phyloP scores from a whole-genome alignment of 2,888 invertebrate species.

The Silvanus unidentatus region DNA sequence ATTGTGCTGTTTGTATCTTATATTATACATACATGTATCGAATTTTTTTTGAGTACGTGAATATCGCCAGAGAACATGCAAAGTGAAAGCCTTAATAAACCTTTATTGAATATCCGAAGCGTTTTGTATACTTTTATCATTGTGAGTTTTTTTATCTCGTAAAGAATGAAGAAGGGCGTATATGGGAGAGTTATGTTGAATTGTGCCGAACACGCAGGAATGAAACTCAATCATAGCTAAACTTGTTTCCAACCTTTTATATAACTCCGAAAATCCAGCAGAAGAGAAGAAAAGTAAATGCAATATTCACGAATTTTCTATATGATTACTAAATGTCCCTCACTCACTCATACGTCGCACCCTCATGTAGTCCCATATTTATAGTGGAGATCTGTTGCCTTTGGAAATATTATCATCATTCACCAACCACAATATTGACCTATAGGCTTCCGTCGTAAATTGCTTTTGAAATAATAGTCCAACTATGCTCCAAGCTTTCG shows the following conservation, averaged over 20 bases:
- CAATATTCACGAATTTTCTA: constrained; percentile 1
- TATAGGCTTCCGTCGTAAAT: not conserved
- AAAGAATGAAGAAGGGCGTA: too few species aligned
- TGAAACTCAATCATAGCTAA: constrained; percentile 1
- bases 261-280: constrained; percentile 1
- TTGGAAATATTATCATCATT: not conserved
- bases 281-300: not conserved
- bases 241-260: constrained; percentile 2
- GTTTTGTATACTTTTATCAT: constrained; percentile 6
- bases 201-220: constrained; percentile 1
- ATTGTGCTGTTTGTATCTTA: too few species aligned
- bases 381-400: not conserved
- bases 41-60: too few species aligned
- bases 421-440: constrained; percentile 1
- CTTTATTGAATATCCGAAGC: constrained; percentile 4
- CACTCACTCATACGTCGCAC: not conserved
- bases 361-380: not conserved
- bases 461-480: not conserved
- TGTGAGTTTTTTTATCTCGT: not conserved
- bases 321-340: constrained; percentile 1
- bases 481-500: not conserved
- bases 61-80: constrained; percentile 1
- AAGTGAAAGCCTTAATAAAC: constrained; percentile 3
- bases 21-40: too few species aligned
- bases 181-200: not conserved